Evolutionary conservation across 2,113 vertebrate species (phyloP).

Genomic region (Centrocercus urophasianus): DNA sequence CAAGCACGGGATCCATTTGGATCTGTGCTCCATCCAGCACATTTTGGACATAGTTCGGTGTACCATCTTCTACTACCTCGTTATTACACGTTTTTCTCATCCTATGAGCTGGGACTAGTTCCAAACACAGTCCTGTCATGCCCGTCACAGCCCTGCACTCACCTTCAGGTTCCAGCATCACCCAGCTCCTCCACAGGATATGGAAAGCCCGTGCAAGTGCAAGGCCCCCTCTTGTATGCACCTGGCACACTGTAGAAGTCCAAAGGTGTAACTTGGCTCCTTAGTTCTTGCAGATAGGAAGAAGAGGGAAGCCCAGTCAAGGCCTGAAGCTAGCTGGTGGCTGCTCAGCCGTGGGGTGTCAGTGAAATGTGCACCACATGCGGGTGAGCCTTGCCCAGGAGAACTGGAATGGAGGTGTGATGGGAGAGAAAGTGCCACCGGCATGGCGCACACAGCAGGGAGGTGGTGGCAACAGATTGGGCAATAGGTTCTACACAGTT

Average conservation of each 20-base stretch:
- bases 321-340: neutral
- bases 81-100: neutral
- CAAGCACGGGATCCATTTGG: neutral
- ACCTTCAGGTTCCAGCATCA: neutral
- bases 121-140: neutral
- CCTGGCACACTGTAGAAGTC: rapidly evolving
- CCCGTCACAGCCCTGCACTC: neutral
- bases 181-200: neutral
- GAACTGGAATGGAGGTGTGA: constrained; percentile 10
- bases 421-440: constrained; percentile 41
- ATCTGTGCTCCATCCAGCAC: neutral
- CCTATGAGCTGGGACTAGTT: neutral
- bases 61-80: neutral
- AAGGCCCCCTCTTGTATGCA: rapidly evolving
- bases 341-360: neutral
- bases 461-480: neutral
- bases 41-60: neutral
- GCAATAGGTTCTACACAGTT: constrained; percentile 4
- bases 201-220: neutral
- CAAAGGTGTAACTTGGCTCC: neutral
- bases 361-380: neutral
- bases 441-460: neutral
- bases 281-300: neutral
- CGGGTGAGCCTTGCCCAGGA: constrained; percentile 44
- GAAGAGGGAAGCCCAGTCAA: neutral